phyloP scores from a whole-genome alignment of 1,140 invertebrate genomes.

The Leptoteleia sp. region DNA sequence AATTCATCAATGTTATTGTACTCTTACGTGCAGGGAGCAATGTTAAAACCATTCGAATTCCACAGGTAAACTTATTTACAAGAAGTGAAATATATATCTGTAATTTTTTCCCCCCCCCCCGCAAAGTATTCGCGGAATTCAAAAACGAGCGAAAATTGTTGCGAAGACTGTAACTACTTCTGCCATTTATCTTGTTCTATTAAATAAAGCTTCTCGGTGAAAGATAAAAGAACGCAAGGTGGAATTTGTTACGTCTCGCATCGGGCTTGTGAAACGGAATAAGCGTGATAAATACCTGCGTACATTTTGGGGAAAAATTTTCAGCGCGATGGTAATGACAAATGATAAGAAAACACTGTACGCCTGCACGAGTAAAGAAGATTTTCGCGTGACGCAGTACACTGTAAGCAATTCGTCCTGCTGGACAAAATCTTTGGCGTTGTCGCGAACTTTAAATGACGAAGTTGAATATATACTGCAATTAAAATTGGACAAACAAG shows the following conservation, averaged over 20 bases:
- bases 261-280: constrained; percentile 3
- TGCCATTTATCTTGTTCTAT: constrained; percentile 30
- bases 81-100: background rate
- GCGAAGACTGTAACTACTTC: constrained; percentile 20
- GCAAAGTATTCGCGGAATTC: background rate
- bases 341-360: constrained; percentile 83
- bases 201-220: constrained; percentile 26
- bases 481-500: constrained; percentile 90
- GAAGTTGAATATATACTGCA: constrained; percentile 89
- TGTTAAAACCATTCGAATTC: constrained; percentile 86
- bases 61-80: constrained; percentile 84
- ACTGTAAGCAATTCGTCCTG: constrained; percentile 80
- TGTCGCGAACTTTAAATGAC: constrained; percentile 86
- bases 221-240: constrained; percentile 1
- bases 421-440: constrained; percentile 84
- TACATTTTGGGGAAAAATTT: constrained; percentile 53
- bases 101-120: background rate
- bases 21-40: constrained; percentile 82
- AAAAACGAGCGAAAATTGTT: constrained; percentile 10
- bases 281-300: constrained; percentile 24
- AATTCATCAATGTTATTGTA: constrained; percentile 86
- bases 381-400: constrained; percentile 83
- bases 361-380: constrained; percentile 83
- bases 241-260: constrained; percentile 12
- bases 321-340: constrained; percentile 85